phyloP scores from a whole-genome alignment of 2,888 invertebrate genomes.

The Cephalotes varians region DNA sequence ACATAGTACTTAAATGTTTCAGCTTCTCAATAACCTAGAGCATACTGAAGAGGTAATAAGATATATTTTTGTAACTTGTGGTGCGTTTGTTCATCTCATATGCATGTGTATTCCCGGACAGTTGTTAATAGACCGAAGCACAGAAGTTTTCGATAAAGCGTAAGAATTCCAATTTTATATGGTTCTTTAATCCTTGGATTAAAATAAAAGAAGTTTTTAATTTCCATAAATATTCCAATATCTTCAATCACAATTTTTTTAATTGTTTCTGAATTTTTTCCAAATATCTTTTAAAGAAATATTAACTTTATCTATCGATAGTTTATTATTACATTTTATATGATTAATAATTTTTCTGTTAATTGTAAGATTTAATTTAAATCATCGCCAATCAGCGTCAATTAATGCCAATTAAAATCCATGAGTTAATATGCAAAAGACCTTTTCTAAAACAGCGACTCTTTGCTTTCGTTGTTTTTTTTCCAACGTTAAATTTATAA shows the following conservation, averaged over 20 bases:
- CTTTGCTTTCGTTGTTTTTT: background rate
- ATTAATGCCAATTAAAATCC: background rate
- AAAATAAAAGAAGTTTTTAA: background rate
- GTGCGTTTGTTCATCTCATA: background rate
- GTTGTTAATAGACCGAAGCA: conserved; percentile 14
- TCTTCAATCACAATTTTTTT: background rate
- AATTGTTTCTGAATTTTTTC: background rate
- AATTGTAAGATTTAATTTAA: background rate
- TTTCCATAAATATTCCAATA: background rate
- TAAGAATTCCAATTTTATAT: background rate
- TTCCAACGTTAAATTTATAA: background rate
- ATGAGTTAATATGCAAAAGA: background rate
- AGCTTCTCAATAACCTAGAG: conserved; percentile 13
- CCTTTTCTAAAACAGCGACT: background rate
- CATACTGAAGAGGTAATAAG: conserved; percentile 4
- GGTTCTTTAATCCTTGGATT: background rate
- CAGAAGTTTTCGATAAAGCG: conserved; percentile 11
- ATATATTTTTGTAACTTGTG: background rate
- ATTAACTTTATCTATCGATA: background rate
- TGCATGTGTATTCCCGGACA: conserved; percentile 34
- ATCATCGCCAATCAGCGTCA: background rate
- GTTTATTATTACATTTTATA: background rate
- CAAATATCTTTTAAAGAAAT: background rate
- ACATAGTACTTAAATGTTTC: background rate
- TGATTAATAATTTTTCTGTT: background rate